Evolutionary conservation across 1,140 invertebrate species (phyloP).

Genomic region (Drosophila subpulchrella): DNA sequence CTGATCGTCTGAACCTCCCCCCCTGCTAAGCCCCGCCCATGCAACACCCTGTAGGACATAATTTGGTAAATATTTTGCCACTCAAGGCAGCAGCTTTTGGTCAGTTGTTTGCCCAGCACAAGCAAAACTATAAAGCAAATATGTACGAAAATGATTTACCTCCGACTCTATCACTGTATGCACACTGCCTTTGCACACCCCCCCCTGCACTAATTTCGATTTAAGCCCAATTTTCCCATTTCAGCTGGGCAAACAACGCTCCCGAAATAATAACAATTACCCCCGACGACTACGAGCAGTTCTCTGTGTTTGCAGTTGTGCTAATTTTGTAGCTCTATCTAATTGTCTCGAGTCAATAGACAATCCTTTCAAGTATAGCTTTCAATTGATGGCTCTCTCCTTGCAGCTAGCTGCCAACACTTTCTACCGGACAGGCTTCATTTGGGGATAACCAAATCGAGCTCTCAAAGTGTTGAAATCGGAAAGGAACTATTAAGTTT

Average conservation of each 20-base stretch:
- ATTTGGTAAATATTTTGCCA: slow-evolving; percentile 71
- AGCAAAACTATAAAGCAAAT: slow-evolving; percentile 63
- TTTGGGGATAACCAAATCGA: background rate
- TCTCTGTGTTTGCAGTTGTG: slow-evolving; percentile 39
- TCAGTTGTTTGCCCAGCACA: slow-evolving; percentile 38
- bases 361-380: slow-evolving; percentile 22
- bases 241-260: slow-evolving; percentile 59
- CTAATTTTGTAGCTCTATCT: slow-evolving; percentile 55
- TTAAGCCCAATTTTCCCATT: slow-evolving; percentile 58
- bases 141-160: slow-evolving; percentile 38
- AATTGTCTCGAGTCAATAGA: slow-evolving; percentile 54
- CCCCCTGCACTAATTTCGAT: slow-evolving; percentile 43
- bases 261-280: slow-evolving; percentile 62
- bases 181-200: slow-evolving; percentile 2
- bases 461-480: background rate
- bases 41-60: slow-evolving; percentile 29
- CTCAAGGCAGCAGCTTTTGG: slow-evolving; percentile 69
- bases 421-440: background rate
- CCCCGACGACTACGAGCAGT: background rate
- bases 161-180: slow-evolving; percentile 14
- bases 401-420: background rate
- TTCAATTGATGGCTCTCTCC: slow-evolving; percentile 17
- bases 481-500: background rate
- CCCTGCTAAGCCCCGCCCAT: slow-evolving; percentile 1
- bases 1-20: slow-evolving; percentile 19